A percentile compares a stretch with the other conserved stretches of the same genome.
These are phyloP conservation scores for Caenorhabditis briggsae DNA, from an alignment of 1,140 invertebrate species.

Conservation along the genomic window DNA sequence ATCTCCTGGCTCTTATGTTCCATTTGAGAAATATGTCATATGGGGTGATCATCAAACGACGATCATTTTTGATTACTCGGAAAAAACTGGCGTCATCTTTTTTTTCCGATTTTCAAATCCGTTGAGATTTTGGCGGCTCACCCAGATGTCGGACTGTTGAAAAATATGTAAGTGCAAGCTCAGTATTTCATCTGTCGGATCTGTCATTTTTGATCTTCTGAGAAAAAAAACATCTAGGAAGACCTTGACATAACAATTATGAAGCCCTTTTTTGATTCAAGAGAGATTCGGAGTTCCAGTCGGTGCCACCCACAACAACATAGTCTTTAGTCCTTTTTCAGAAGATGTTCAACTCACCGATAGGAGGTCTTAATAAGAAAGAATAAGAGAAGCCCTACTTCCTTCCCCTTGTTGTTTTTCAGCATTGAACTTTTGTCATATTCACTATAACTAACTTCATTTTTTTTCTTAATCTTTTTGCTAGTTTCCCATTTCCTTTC, in stretches of 20 bases:
- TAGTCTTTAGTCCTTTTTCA: background rate
- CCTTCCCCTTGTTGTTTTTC: background rate
- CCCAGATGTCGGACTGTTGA: no score
- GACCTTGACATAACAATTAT: constrained; percentile 19
- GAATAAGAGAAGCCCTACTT: background rate
- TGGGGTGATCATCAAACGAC: no score
- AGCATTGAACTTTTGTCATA: background rate
- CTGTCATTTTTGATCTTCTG: background rate
- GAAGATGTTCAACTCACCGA: background rate
- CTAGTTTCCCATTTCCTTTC: background rate
- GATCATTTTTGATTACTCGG: background rate
- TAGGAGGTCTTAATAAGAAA: background rate
- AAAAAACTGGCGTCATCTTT: background rate
- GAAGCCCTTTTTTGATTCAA: constrained; percentile 12
- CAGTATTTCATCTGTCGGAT: background rate
- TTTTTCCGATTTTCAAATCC: no score
- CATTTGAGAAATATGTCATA: background rate
- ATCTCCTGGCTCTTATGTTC: no score
- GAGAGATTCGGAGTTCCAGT: background rate
- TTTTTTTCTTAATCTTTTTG: background rate
- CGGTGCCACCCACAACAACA: constrained; percentile 4
- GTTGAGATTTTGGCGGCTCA: no score
- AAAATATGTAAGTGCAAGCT: no score
- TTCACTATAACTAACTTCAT: background rate
- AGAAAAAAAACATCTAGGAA: constrained; percentile 12